Conservation (phyloP, 2,888 invertebrate genomes). For the Melanotus villosus region DNA sequence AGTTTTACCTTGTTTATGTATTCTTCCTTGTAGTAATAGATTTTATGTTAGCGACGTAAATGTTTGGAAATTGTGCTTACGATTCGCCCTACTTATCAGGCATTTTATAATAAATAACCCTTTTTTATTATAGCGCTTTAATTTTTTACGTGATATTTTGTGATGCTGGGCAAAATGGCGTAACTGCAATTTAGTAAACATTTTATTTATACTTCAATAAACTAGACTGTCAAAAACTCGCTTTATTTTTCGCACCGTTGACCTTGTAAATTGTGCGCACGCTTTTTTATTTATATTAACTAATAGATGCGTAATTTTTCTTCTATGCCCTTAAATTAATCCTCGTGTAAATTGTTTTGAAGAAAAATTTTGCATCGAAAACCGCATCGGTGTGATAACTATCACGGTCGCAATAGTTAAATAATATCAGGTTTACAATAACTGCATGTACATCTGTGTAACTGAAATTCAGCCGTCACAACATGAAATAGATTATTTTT, state of each 20-base stretch:
- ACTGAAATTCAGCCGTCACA: constrained; percentile 31
- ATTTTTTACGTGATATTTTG: constrained; percentile 47
- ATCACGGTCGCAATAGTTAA: constrained; percentile 23
- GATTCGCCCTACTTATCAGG: constrained; percentile 34
- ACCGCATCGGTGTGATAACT: constrained; percentile 28
- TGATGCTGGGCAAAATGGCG: constrained; percentile 39
- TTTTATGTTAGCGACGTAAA: constrained; percentile 39
- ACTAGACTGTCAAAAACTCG: constrained; percentile 21
- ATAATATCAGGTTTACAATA: constrained; percentile 4
- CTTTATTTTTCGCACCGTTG: constrained; percentile 1
- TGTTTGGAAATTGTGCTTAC: constrained; percentile 41
- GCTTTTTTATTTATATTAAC: background rate
- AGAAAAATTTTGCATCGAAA: constrained; percentile 15
- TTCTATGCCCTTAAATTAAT: too few species aligned
- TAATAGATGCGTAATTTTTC: constrained; percentile 6
- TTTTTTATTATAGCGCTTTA: constrained; percentile 21
- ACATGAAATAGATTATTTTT: constrained; percentile 36
- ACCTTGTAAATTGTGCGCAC: constrained; percentile 7
- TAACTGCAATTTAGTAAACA: constrained; percentile 38
- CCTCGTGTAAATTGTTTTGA: too few species aligned
- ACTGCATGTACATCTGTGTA: constrained; percentile 18
- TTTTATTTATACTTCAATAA: constrained; percentile 34
- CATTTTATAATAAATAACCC: constrained; percentile 32
- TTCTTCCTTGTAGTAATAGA: constrained; percentile 28
- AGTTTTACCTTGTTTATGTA: constrained; percentile 43